Conservation (phyloP, 2,113 vertebrate species). For the Forbesichthys papilliferus region DNA sequence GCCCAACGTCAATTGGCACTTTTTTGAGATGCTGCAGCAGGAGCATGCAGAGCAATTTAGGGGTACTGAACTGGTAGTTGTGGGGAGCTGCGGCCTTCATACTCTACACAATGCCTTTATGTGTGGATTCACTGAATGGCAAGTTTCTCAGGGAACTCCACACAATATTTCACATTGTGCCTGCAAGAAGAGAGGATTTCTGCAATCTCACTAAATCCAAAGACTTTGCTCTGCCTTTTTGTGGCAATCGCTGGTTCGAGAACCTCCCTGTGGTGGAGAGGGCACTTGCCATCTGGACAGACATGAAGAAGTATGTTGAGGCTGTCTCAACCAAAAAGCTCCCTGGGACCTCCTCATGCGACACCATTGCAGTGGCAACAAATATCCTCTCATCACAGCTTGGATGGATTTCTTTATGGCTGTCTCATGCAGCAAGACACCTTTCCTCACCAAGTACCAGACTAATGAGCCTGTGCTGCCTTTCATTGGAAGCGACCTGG, state of each 20-base stretch:
- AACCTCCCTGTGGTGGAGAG: slow-evolving; percentile 14
- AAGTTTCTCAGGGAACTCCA: slow-evolving; percentile 15
- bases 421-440: too few relatives aligned
- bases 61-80: slow-evolving; percentile 7
- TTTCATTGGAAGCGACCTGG: too few relatives aligned
- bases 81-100: slow-evolving; percentile 26
- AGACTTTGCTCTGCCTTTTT: slow-evolving; percentile 11
- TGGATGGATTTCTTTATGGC: too few relatives aligned
- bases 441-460: too few relatives aligned
- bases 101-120: slow-evolving; percentile 26
- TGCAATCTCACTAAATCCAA: slow-evolving; percentile 5
- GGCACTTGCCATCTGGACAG: slow-evolving; percentile 12
- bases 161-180: slow-evolving; percentile 8
- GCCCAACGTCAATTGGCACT: slow-evolving; percentile 12
- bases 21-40: slow-evolving; percentile 12
- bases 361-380: too few relatives aligned
- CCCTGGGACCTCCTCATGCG: too few relatives aligned
- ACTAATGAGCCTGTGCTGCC: too few relatives aligned
- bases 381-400: too few relatives aligned
- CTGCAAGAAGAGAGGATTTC: slow-evolving; percentile 15
- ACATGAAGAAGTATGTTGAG: too few relatives aligned
- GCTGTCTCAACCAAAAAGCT: too few relatives aligned
- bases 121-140: slow-evolving; percentile 19
- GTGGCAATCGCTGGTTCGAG: slow-evolving; percentile 16
- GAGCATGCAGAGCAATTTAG: slow-evolving; percentile 19